These are phyloP conservation scores for Ceryle rudis DNA, from an alignment of 2,797 vertebrate species.

Conservation along the genomic window DNA sequence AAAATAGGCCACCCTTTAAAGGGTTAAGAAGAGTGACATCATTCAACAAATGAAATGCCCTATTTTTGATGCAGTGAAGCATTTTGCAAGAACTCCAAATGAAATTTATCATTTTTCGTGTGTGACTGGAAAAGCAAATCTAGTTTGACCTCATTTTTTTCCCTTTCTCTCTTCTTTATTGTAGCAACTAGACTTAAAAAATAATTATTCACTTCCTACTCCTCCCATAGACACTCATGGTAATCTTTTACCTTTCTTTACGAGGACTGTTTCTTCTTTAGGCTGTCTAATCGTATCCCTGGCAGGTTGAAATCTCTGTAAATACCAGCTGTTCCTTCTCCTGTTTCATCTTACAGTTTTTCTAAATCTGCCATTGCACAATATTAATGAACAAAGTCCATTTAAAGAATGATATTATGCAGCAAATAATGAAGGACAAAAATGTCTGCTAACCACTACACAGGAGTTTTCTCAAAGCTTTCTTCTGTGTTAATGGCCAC, in stretches of 20 bases:
- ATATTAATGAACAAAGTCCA: background rate
- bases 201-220: background rate
- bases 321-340: background rate
- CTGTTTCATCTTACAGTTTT: background rate
- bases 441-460: background rate
- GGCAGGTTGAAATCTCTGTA: background rate
- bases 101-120: background rate
- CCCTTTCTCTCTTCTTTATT: background rate
- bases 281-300: background rate
- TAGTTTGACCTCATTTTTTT: background rate
- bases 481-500: background rate
- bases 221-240: background rate
- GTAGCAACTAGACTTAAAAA: background rate
- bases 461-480: background rate
- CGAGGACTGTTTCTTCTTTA: background rate
- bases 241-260: background rate
- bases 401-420: background rate
- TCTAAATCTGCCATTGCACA: background rate
- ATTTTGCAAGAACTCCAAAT: background rate
- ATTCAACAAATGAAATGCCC: background rate
- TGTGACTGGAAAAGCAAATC: slow-evolving; percentile 3
- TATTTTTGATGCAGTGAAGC: background rate
- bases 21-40: background rate
- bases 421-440: background rate
- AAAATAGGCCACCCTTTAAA: background rate